Evolutionary conservation across 2,888 invertebrate genomes (phyloP).

Genomic region (Leptopterna dolabrata): DNA sequence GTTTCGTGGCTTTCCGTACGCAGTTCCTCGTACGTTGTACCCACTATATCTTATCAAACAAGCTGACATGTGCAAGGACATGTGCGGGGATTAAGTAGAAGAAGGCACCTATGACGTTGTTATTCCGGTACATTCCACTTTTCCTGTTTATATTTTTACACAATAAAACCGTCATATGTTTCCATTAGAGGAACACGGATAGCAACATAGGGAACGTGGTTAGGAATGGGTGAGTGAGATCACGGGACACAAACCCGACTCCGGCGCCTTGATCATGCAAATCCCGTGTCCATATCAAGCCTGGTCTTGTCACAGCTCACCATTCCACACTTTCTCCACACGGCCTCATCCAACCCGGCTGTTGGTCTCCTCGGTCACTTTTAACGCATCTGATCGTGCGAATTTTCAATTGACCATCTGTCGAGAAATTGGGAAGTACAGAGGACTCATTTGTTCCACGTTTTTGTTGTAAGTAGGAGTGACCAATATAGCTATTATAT

Average conservation of each 20-base stretch:
- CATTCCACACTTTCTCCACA: slow-evolving; percentile 4
- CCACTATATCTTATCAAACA: too few relatives aligned
- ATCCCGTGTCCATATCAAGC: slow-evolving; percentile 26
- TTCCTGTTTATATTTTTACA: too few relatives aligned
- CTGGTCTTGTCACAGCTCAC: slow-evolving; percentile 16
- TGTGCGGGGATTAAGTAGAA: too few relatives aligned
- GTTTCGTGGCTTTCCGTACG: too few relatives aligned
- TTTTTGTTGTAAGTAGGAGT: too few relatives aligned
- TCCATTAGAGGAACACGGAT: background rate
- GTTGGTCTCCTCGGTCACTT: slow-evolving; percentile 1
- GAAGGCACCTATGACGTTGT: too few relatives aligned
- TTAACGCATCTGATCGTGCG: background rate
- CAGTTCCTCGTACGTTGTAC: too few relatives aligned
- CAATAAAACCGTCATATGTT: background rate
- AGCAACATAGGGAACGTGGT: background rate
- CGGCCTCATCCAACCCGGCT: background rate
- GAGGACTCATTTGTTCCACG: too few relatives aligned
- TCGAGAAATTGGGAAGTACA: too few relatives aligned
- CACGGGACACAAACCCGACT: background rate
- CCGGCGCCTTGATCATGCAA: slow-evolving; percentile 24
- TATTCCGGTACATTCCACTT: too few relatives aligned
- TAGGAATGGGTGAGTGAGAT: background rate
- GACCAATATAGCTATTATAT: too few relatives aligned
- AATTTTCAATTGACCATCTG: background rate
- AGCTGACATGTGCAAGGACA: too few relatives aligned